phyloP scores from a whole-genome alignment of 2,797 vertebrate genomes.

The Cyclura pinguis region DNA sequence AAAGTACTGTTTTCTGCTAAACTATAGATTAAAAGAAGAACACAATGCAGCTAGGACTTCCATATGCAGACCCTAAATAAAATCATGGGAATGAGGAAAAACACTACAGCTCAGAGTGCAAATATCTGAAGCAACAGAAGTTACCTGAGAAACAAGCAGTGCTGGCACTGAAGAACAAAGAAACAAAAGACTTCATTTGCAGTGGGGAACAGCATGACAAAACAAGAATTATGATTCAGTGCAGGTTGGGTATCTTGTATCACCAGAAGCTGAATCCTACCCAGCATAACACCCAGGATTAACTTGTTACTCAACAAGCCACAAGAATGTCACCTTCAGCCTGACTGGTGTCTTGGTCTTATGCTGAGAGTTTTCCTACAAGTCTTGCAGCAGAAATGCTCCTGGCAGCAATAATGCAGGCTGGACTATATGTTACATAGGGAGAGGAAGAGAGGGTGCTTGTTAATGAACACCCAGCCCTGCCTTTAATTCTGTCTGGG shows the following conservation, averaged over 20 bases:
- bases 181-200: neutral
- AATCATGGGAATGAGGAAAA: neutral
- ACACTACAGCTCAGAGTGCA: neutral
- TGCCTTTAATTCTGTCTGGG: neutral
- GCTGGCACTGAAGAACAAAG: neutral
- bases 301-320: neutral
- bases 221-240: neutral
- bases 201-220: neutral
- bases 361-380: neutral
- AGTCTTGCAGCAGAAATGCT: too few species aligned
- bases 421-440: neutral
- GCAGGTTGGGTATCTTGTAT: neutral
- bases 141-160: conserved; percentile 12
- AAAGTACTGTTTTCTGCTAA: neutral
- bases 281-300: neutral
- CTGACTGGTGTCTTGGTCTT: neutral
- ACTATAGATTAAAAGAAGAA: neutral
- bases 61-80: neutral
- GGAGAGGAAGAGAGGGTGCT: neutral
- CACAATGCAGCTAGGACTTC: neutral
- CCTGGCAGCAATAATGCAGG: neutral
- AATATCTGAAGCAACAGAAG: neutral
- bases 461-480: neutral
- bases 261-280: neutral
- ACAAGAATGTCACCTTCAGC: neutral